phyloP scores from a whole-genome alignment of 2,113 vertebrate genomes.

The Tachycineta bicolor region DNA sequence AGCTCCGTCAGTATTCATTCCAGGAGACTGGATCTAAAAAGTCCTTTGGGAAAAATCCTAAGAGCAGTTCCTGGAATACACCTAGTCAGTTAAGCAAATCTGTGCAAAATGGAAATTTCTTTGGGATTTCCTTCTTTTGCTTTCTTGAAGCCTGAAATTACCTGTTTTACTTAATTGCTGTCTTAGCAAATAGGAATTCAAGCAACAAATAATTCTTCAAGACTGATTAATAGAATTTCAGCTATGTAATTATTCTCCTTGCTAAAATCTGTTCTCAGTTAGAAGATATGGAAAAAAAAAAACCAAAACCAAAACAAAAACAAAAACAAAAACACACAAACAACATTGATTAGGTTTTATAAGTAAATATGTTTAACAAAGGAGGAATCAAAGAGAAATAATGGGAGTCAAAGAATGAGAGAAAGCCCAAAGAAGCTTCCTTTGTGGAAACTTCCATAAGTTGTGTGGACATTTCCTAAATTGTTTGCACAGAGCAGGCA shows the following conservation, averaged over 20 bases:
- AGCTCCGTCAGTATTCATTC: not conserved
- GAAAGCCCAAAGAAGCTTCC: not conserved
- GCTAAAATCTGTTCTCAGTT: not conserved
- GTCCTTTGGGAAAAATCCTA: not conserved
- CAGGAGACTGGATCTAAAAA: not conserved
- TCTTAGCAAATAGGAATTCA: not conserved
- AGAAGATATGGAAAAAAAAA: not conserved
- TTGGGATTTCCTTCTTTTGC: not conserved
- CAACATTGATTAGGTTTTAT: not conserved
- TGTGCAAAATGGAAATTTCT: not conserved
- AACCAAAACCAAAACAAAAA: no score
- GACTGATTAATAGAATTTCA: not conserved
- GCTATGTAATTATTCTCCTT: not conserved
- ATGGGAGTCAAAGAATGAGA: not conserved
- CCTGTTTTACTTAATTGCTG: not conserved
- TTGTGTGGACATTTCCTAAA: not conserved
- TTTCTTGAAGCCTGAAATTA: not conserved
- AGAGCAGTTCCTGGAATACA: not conserved
- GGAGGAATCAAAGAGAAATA: not conserved
- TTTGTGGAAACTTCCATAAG: not conserved
- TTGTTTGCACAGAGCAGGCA: not conserved
- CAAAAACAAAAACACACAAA: fast-evolving
- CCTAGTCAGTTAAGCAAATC: not conserved
- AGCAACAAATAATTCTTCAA: not conserved
- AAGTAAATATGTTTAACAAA: not conserved